phyloP scores from a whole-genome alignment of 2,888 invertebrate species.

The Melieria crassipennis region DNA sequence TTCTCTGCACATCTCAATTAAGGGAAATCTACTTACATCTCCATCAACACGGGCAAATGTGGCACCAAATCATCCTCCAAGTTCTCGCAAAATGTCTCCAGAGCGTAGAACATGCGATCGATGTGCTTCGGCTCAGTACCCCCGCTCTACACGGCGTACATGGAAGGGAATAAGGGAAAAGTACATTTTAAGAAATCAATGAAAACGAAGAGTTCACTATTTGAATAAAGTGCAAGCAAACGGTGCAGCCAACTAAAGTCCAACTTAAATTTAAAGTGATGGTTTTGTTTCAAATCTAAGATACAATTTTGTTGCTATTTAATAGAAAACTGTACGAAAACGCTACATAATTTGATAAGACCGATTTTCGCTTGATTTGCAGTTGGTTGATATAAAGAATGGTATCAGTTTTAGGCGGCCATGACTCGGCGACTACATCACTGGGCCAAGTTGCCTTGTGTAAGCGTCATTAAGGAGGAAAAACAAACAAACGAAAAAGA shows the following conservation, averaged over 20 bases:
- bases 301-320: too few species aligned
- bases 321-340: too few species aligned
- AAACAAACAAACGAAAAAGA: constrained; percentile 38
- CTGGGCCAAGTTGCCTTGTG: constrained; percentile 42
- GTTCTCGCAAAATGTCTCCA: constrained; percentile 83
- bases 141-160: constrained; percentile 57
- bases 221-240: not conserved
- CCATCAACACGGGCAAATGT: constrained; percentile 78
- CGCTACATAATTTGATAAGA: constrained; percentile 56
- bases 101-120: constrained; percentile 80
- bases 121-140: constrained; percentile 73
- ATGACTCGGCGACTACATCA: constrained; percentile 39
- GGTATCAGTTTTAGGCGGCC: constrained; percentile 54
- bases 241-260: constrained; percentile 15
- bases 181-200: not conserved
- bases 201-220: not conserved
- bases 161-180: constrained; percentile 29
- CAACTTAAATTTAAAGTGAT: not conserved
- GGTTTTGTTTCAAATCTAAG: too few species aligned
- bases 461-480: constrained; percentile 32
- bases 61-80: constrained; percentile 77
- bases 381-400: constrained; percentile 59
- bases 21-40: constrained; percentile 62
- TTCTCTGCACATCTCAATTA: not conserved
- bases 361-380: constrained; percentile 61